phyloP scores from a whole-genome alignment of 2,113 vertebrate genomes.

The Etia nguti region DNA sequence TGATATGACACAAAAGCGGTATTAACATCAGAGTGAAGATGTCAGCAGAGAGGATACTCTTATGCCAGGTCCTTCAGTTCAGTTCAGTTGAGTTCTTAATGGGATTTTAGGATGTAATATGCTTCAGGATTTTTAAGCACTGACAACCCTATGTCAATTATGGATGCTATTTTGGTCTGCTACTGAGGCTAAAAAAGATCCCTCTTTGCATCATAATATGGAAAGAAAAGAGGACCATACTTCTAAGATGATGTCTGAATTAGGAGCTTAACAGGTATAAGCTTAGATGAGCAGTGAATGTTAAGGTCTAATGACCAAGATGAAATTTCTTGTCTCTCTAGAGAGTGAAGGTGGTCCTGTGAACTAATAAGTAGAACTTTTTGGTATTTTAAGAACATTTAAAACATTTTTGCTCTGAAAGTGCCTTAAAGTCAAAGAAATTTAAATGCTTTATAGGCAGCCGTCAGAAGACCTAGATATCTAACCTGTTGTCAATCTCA shows the following conservation, averaged over 20 bases:
- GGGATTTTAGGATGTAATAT: constrained; percentile 34
- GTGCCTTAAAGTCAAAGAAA: neutral
- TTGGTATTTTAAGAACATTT: neutral
- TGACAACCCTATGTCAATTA: constrained; percentile 25
- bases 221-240: neutral
- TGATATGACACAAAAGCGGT: constrained; percentile 11
- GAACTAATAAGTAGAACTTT: neutral
- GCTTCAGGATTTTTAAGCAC: constrained; percentile 9
- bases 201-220: neutral
- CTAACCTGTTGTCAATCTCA: neutral
- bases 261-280: neutral
- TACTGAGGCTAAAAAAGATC: neutral
- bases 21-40: constrained; percentile 42
- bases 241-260: neutral
- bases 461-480: neutral
- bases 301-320: neutral
- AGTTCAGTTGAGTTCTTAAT: constrained; percentile 15
- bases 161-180: constrained; percentile 9
- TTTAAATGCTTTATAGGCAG: neutral
- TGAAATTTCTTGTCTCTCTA: neutral
- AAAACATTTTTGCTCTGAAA: neutral
- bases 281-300: neutral
- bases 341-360: neutral
- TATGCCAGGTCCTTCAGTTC: constrained; percentile 23
- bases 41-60: constrained; percentile 11